Base-by-base conservation (phyloP, 2,888 invertebrate species). In the Tetragonula carbonaria region DNA sequence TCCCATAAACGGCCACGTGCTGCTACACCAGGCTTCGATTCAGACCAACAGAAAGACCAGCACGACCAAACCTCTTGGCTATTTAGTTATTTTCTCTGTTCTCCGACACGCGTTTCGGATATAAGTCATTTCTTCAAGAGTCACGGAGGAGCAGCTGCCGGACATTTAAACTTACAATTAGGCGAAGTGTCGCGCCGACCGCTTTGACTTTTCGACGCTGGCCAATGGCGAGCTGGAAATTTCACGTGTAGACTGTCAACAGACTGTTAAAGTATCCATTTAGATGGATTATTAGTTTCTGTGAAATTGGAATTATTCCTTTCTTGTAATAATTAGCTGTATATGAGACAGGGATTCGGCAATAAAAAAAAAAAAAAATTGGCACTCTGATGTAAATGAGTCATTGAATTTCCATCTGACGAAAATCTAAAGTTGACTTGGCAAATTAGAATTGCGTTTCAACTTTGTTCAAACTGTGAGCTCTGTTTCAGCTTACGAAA, bases 1-100 rank as follows among this genome's bases (percentile, higher is more conserved):
- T 90, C 90, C 91, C 92, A 91, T 92, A 91, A 92, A 92, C 91
- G 90, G 92, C 90, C 91, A 92, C 91, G 91, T 89, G 92, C 88
- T 80, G 82, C 59, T 78, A 66, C 68, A 65, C 72, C 73, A 38
- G 63, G 75, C 51, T 65, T 33, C 80, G 84, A 87, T 87, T 88
- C 87, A 80, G 68, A 28, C 80, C 79, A 82, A 11, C 81, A 75
- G 75, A 72, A 66, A 77, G 71, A 66, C 81, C 67, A 75, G 73
- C 86, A 76, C 86, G 78, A 21, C 78, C 45, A 57, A 78, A 74
- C 86, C 67, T 80, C 50, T 45, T 11, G 78, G 62, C 33, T 38
- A 53, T 65, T 65, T 76, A 83, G 85, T 83, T 68, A 67, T 85
- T 81, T 66, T 51, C 38, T 57, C 65, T 70, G 45, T 23, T 33